Conservation (phyloP, 2,113 vertebrate genomes). For the Pterophyllum scalare region DNA sequence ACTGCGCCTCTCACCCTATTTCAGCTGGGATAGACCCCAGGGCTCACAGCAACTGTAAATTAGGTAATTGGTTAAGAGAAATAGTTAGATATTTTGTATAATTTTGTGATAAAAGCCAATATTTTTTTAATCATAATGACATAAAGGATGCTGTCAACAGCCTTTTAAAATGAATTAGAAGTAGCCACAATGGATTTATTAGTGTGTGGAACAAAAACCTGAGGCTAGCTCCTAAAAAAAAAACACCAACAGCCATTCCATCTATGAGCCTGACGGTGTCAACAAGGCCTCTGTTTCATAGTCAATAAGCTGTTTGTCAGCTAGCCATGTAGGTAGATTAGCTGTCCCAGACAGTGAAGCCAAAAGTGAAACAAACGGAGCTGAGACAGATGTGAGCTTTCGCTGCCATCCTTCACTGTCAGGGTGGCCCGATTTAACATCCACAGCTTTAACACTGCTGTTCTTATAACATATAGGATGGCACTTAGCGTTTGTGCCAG, state of each 20-base stretch:
- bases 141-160: not conserved
- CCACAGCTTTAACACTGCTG: constrained; percentile 30
- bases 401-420: constrained; percentile 65
- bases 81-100: not conserved
- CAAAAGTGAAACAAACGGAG: constrained; percentile 72
- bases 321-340: constrained; percentile 70
- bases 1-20: not conserved
- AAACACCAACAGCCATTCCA: not conserved
- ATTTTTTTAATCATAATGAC: not conserved
- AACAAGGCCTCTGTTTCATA: constrained; percentile 64
- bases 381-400: constrained; percentile 65
- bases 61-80: not conserved
- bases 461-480: constrained; percentile 14
- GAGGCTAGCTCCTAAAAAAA: not conserved
- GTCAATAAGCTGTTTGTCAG: constrained; percentile 75
- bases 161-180: not conserved
- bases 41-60: not conserved
- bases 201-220: not conserved
- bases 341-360: constrained; percentile 63
- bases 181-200: not conserved
- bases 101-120: not conserved
- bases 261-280: constrained; percentile 43
- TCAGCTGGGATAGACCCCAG: not conserved
- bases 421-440: constrained; percentile 42
- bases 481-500: constrained; percentile 22